Evolutionary conservation across 2,888 invertebrate genomes (phyloP).

Genomic region (Amphipyra berbera): DNA sequence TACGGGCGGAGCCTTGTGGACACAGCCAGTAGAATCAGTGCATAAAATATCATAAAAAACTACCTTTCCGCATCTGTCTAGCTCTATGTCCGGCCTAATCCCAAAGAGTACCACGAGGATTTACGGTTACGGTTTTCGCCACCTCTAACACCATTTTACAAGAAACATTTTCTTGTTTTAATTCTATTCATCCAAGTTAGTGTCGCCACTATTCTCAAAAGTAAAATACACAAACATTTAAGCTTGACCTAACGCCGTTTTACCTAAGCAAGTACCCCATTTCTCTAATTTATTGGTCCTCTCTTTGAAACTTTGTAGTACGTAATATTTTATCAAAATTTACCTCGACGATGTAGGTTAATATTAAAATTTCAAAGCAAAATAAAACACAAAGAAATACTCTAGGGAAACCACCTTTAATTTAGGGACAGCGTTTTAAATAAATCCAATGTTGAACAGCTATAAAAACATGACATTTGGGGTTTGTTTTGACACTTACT

Average conservation of each 20-base stretch:
- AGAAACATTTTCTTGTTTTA: too few relatives aligned
- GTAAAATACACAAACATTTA: background rate
- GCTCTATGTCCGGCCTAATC: too few relatives aligned
- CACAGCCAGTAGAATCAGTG: too few relatives aligned
- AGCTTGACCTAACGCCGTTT: background rate
- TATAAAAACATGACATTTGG: slow-evolving; percentile 25
- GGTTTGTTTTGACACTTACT: background rate
- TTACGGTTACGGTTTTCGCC: too few relatives aligned
- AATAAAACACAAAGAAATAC: slow-evolving; percentile 22
- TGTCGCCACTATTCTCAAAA: background rate
- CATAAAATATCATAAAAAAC: too few relatives aligned
- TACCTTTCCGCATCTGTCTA: too few relatives aligned
- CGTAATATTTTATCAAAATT: slow-evolving; percentile 16
- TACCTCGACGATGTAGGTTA: slow-evolving; percentile 5
- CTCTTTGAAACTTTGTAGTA: slow-evolving; percentile 1
- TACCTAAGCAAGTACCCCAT: background rate
- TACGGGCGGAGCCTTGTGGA: too few relatives aligned
- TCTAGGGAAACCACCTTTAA: slow-evolving; percentile 18
- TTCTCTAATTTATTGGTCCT: slow-evolving; percentile 3
- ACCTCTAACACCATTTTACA: too few relatives aligned
- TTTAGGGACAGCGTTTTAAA: slow-evolving; percentile 23
- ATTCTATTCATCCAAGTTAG: too few relatives aligned
- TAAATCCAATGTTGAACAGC: slow-evolving; percentile 19
- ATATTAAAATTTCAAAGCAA: slow-evolving; percentile 22
- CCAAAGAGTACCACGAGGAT: too few relatives aligned